These are phyloP conservation scores for Drosophila bunnanda DNA, from an alignment of 2,888 invertebrate genomes.

Conservation along the genomic window DNA sequence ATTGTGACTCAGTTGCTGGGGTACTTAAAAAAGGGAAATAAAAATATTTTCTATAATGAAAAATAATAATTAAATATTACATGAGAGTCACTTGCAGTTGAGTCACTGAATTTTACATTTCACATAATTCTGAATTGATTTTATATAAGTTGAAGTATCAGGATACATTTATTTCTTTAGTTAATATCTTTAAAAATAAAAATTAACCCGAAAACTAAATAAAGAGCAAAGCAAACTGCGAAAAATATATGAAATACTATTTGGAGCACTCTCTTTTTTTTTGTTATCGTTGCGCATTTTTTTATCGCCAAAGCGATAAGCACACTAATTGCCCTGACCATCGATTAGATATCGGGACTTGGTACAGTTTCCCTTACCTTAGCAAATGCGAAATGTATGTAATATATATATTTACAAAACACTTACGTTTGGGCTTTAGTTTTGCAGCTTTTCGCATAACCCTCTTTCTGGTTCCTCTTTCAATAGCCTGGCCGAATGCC, in stretches of 20 bases:
- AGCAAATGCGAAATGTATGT: not conserved
- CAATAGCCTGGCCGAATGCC: constrained; percentile 26
- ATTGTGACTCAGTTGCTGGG: constrained; percentile 13
- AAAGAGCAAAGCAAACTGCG: not conserved
- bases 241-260: not conserved
- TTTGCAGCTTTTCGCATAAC: constrained; percentile 8
- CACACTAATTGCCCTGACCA: constrained; percentile 23
- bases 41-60: not conserved
- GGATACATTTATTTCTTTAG: not conserved
- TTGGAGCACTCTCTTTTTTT: not conserved
- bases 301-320: constrained; percentile 34
- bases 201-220: not conserved
- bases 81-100: not conserved
- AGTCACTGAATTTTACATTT: not conserved
- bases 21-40: not conserved
- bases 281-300: constrained; percentile 12
- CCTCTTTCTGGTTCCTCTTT: constrained; percentile 1
- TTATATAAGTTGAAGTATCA: not conserved
- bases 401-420: not conserved
- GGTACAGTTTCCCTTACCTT: constrained; percentile 21
- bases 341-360: constrained; percentile 30
- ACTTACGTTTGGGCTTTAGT: not conserved
- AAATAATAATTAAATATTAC: not conserved
- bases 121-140: not conserved
- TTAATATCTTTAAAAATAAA: not conserved